Conservation (phyloP, 2,797 vertebrate species). For the Syngnathus acus region DNA sequence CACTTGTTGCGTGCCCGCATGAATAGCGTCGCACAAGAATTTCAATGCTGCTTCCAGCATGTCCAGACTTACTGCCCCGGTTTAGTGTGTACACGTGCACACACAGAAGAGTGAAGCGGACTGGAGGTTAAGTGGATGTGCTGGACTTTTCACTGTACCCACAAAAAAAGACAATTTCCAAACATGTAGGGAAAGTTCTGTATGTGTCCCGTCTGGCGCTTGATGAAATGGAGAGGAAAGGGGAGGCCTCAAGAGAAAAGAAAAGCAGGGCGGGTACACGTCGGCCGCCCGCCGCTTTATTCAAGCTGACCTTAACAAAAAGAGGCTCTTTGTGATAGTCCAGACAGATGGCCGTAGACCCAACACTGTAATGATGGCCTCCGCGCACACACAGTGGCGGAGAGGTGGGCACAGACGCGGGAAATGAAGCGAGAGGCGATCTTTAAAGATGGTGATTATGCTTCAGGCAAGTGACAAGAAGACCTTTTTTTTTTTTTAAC, state of each 20-base stretch:
- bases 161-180: slow-evolving; percentile 24
- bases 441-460: slow-evolving; percentile 34
- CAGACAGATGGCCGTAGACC: slow-evolving; percentile 65
- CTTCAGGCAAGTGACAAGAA: slow-evolving; percentile 18
- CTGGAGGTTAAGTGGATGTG: slow-evolving; percentile 62
- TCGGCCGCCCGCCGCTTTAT: not conserved
- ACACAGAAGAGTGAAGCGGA: slow-evolving; percentile 48
- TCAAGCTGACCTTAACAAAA: slow-evolving; percentile 33
- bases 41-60: slow-evolving; percentile 29
- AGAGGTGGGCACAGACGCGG: slow-evolving; percentile 17
- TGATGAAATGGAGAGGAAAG: slow-evolving; percentile 46
- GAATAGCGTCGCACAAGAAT: slow-evolving; percentile 21
- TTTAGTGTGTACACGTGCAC: slow-evolving; percentile 39
- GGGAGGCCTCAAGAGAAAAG: slow-evolving; percentile 36
- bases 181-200: slow-evolving; percentile 18
- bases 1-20: slow-evolving; percentile 8
- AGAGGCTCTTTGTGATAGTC: slow-evolving; percentile 55
- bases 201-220: slow-evolving; percentile 46
- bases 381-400: slow-evolving; percentile 18
- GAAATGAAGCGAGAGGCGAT: slow-evolving; percentile 29
- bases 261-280: not conserved
- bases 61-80: slow-evolving; percentile 43
- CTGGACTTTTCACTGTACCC: slow-evolving; percentile 57
- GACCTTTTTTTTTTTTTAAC: slow-evolving; percentile 8
- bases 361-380: slow-evolving; percentile 69